Percentiles rank a stretch among this genome's conserved stretches.
Conservation (phyloP, 2,113 vertebrate genomes). For the Carlito syrichta region DNA sequence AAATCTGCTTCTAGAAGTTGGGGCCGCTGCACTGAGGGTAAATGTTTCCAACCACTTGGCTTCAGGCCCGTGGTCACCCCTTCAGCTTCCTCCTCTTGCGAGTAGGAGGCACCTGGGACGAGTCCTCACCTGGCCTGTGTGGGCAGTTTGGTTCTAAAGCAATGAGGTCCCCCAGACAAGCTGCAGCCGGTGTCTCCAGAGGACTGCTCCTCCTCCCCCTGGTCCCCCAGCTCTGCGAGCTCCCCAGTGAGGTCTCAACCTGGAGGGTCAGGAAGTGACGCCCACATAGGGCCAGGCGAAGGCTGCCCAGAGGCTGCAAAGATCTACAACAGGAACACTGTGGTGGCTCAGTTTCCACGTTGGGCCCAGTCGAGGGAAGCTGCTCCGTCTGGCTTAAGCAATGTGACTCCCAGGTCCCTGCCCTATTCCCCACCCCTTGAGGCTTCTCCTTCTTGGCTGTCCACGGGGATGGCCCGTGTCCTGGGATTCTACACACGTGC, state of each 20-base stretch:
- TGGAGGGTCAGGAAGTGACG: background rate
- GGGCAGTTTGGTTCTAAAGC: background rate
- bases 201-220: too few species aligned
- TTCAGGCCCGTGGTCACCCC: background rate
- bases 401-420: background rate
- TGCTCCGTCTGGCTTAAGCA: too few species aligned
- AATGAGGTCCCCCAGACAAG: background rate
- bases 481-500: background rate
- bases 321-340: background rate
- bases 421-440: background rate
- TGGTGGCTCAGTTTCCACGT: background rate
- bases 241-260: accelerated
- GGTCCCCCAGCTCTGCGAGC: too few species aligned
- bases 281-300: accelerated
- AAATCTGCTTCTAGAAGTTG: background rate
- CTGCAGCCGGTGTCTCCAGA: background rate
- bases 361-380: too few species aligned
- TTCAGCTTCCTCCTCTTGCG: background rate
- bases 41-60: background rate
- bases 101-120: background rate
- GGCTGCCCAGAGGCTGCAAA: too few species aligned
- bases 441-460: too few species aligned
- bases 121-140: background rate
- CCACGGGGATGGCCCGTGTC: too few species aligned
- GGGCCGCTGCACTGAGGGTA: too few species aligned